Conservation (phyloP, 2,113 vertebrate genomes). For the Lophura nycthemera region DNA sequence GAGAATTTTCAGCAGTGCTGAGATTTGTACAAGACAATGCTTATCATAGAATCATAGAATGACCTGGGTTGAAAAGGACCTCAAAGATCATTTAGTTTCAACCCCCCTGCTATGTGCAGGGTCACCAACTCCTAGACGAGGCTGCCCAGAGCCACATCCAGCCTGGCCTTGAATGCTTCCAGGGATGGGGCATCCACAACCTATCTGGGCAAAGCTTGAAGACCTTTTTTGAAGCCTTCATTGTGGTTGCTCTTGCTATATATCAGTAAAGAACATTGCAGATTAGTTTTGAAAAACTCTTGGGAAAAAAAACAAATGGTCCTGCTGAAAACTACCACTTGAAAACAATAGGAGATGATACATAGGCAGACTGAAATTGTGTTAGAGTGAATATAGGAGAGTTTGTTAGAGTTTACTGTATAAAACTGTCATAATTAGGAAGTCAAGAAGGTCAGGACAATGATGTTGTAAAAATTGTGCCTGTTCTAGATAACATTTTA, state of each 20-base stretch:
- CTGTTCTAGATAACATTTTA: not conserved
- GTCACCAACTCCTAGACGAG: too few relatives aligned
- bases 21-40: not conserved
- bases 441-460: not conserved
- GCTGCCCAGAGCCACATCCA: too few relatives aligned
- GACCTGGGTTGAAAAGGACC: too few relatives aligned
- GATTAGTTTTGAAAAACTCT: not conserved
- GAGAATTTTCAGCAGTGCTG: not conserved
- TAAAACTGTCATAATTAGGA: not conserved
- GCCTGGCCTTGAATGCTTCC: too few relatives aligned
- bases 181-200: too few relatives aligned
- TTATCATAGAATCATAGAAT: not conserved
- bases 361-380: not conserved
- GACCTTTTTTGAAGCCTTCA: conserved; percentile 18
- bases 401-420: not conserved
- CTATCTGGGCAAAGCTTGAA: not conserved
- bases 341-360: not conserved
- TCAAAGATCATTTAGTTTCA: too few relatives aligned
- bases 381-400: not conserved
- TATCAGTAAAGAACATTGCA: not conserved
- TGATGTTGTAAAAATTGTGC: not conserved
- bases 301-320: not conserved
- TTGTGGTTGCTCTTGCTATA: not conserved
- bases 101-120: too few relatives aligned
- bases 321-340: not conserved